These are phyloP conservation scores for Ericerus pela DNA, from an alignment of 1,140 invertebrate species.

Conservation along the genomic window DNA sequence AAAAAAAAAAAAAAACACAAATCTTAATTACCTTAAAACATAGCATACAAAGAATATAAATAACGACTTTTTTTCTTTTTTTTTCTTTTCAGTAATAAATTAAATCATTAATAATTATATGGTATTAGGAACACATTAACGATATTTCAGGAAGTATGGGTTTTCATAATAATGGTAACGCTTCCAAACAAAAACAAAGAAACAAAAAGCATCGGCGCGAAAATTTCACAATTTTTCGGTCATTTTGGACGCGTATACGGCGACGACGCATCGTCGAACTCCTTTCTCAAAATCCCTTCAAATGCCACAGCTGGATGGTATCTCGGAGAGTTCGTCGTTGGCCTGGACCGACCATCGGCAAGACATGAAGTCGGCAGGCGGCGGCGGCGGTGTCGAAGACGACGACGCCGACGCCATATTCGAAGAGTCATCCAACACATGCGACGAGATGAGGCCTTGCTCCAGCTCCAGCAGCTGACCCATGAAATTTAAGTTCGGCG, in stretches of 20 bases:
- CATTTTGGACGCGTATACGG: not conserved
- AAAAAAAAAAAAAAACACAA: not conserved
- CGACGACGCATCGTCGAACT: too few species aligned
- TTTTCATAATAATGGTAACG: conserved; percentile 7
- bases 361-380: not conserved
- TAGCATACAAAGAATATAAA: not conserved
- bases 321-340: not conserved
- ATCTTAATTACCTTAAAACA: not conserved
- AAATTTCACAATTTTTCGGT: not conserved
- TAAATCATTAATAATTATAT: too few species aligned
- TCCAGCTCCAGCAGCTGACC: conserved; percentile 82
- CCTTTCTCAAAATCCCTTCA: too few species aligned
- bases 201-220: not conserved
- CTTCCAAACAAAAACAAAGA: not conserved
- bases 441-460: conserved; percentile 37
- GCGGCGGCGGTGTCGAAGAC: not conserved
- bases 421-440: not conserved
- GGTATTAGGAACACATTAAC: conserved; percentile 10
- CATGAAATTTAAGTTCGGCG: conserved; percentile 95
- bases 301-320: not conserved
- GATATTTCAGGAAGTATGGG: not conserved
- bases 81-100: too few species aligned
- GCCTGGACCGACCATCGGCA: conserved; percentile 2
- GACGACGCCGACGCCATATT: too few species aligned
- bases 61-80: too few species aligned